Evolutionary conservation across 2,113 vertebrate species (phyloP).

Genomic region (Oenanthe melanoleuca): DNA sequence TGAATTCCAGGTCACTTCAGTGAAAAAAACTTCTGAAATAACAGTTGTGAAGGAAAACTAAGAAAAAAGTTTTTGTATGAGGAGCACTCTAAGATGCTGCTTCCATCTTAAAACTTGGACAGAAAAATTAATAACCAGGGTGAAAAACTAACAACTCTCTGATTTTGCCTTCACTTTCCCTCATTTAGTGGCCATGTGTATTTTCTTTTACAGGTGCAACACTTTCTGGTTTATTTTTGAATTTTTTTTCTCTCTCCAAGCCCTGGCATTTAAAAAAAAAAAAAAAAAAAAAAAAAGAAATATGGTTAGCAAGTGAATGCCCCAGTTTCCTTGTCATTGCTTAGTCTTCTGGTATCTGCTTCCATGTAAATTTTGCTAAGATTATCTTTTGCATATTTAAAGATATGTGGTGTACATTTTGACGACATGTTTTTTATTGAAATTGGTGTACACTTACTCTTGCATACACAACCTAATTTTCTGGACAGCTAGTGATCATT

Average conservation of each 20-base stretch:
- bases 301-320: not conserved
- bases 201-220: not conserved
- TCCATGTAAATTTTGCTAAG: not conserved
- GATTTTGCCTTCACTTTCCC: not conserved
- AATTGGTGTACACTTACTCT: not conserved
- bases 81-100: rapidly evolving
- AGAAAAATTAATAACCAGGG: not conserved
- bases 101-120: not conserved
- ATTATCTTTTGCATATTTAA: not conserved
- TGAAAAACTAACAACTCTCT: not conserved
- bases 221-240: not conserved
- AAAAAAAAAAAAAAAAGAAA: too few relatives aligned
- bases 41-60: not conserved
- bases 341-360: conserved; percentile 11
- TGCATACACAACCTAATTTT: not conserved
- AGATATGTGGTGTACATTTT: not conserved
- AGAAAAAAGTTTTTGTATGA: not conserved
- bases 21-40: not conserved
- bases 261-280: not conserved
- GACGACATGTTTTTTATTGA: not conserved
- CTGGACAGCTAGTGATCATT: not conserved
- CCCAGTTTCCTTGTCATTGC: not conserved
- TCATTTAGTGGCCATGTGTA: not conserved
- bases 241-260: not conserved
- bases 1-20: not conserved